Percentiles rank a stretch among this genome's conserved stretches.
Conservation (phyloP, 2,888 invertebrate species). For the Didymodactylos carnosus region DNA sequence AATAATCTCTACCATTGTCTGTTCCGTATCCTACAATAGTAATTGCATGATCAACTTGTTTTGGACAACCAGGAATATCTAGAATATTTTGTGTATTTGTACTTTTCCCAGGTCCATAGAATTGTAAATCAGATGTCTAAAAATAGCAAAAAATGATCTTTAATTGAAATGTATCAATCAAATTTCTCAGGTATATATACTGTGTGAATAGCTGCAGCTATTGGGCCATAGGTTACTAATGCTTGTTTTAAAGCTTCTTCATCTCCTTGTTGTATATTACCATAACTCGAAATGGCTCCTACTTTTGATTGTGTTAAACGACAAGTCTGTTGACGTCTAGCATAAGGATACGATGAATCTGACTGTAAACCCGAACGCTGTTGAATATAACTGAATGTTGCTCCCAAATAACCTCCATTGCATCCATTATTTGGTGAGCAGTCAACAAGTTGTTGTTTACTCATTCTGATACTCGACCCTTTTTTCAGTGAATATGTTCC, state of each 20-base stretch:
- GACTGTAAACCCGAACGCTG: neutral
- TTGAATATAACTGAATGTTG: neutral
- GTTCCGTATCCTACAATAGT: conserved; percentile 10
- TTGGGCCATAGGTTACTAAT: neutral
- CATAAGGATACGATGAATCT: neutral
- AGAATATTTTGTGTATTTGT: neutral
- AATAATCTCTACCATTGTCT: neutral
- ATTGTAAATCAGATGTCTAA: neutral
- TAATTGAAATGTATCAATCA: too few relatives aligned
- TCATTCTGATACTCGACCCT: neutral
- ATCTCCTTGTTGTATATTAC: neutral
- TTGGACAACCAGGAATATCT: neutral
- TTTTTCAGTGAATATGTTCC: neutral
- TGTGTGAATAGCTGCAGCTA: neutral
- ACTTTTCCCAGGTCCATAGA: neutral
- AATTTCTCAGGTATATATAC: too few relatives aligned
- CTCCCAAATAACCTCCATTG: neutral
- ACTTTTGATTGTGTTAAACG: neutral
- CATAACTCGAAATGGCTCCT: neutral
- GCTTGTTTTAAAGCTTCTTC: neutral
- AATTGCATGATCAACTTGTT: conserved; percentile 7
- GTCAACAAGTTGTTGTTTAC: neutral
- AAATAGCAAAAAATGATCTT: too few relatives aligned
- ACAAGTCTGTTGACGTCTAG: neutral
- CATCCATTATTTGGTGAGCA: neutral